Percentiles rank a stretch among this genome's conserved stretches.
phyloP scores from a whole-genome alignment of 2,888 invertebrate species.

The Athetis lepigone region DNA sequence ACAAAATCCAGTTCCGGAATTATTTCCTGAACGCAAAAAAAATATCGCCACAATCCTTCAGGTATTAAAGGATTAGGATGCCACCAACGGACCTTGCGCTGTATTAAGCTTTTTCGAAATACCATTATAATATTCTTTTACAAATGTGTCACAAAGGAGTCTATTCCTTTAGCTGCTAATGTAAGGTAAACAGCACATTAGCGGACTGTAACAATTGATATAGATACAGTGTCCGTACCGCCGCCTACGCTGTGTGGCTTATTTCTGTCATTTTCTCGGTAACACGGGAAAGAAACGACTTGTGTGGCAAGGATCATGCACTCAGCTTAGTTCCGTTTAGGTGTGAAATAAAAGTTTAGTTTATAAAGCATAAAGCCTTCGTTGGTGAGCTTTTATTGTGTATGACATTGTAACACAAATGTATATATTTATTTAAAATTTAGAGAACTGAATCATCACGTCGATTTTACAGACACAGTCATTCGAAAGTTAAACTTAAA shows the following conservation, averaged over 20 bases:
- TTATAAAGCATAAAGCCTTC: conserved; percentile 22
- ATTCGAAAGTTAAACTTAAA: conserved; percentile 12
- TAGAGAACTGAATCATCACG: conserved; percentile 6
- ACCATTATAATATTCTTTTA: conserved; percentile 67
- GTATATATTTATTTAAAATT: background rate
- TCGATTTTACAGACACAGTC: background rate
- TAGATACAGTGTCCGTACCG: conserved; percentile 74
- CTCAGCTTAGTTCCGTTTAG: conserved; percentile 77
- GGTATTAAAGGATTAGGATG: conserved; percentile 79
- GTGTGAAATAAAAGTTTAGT: conserved; percentile 70
- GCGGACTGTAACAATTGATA: conserved; percentile 80
- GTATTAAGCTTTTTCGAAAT: conserved; percentile 71
- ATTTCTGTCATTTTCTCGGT: conserved; percentile 83
- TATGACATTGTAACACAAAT: background rate
- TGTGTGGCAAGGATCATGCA: conserved; percentile 81
- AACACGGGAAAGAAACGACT: conserved; percentile 78
- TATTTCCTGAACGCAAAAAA: conserved; percentile 37
- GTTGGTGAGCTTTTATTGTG: conserved; percentile 27
- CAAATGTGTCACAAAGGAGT: conserved; percentile 75
- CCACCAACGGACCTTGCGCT: conserved; percentile 65
- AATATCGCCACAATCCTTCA: conserved; percentile 49
- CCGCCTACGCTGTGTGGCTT: conserved; percentile 70
- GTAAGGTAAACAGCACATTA: conserved; percentile 86
- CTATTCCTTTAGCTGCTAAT: conserved; percentile 80
- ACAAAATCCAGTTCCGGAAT: conserved; percentile 32